These are phyloP conservation scores for Micronycteris hirsuta DNA, from an alignment of 2,113 vertebrate species.

Conservation along the genomic window DNA sequence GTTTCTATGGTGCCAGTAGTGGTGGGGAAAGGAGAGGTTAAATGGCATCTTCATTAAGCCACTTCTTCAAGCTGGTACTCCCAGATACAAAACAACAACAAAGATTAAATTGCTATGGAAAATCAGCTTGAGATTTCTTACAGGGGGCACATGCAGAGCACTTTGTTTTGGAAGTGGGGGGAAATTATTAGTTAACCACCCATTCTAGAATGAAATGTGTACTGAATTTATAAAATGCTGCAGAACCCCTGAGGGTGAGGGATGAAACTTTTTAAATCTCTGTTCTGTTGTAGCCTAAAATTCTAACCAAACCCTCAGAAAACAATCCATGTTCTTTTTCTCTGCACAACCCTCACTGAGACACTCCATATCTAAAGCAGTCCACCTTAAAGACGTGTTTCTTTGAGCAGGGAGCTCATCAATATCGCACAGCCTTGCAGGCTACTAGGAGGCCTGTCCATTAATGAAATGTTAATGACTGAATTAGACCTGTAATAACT, in stretches of 20 bases:
- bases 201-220: not conserved
- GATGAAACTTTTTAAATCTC: not conserved
- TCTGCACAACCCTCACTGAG: not conserved
- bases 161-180: not conserved
- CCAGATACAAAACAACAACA: not conserved
- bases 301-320: not conserved
- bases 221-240: not conserved
- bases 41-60: not conserved
- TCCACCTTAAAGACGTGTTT: conserved; percentile 83
- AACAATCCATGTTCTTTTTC: not conserved
- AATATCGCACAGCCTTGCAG: conserved; percentile 87
- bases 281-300: not conserved
- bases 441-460: conserved; percentile 90
- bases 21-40: not conserved
- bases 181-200: not conserved
- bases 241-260: not conserved
- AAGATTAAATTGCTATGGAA: not conserved
- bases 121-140: not conserved
- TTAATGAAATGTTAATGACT: conserved; percentile 99
- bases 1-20: not conserved
- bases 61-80: not conserved
- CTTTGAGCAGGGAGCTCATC: conserved; percentile 84
- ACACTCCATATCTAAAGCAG: conserved; percentile 61
- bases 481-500: conserved; percentile 98
- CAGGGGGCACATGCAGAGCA: not conserved